A percentile compares a stretch with the other conserved stretches of the same genome.
Evolutionary conservation across 1,140 invertebrate genomes (phyloP).

Genomic region (Marisa cornuarietis): DNA sequence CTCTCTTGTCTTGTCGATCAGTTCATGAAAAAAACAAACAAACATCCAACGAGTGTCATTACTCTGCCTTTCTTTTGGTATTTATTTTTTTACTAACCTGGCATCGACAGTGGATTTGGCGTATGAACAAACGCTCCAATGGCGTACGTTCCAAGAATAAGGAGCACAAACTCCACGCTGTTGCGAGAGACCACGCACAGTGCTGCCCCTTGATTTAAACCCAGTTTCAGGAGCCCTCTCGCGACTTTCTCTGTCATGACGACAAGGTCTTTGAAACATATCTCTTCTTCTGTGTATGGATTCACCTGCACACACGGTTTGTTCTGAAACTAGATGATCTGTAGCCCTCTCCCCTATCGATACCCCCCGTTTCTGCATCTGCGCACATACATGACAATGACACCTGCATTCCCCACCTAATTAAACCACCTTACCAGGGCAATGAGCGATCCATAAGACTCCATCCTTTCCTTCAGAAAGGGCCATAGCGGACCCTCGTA

Average conservation of each 20-base stretch:
- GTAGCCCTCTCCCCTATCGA: too few species aligned
- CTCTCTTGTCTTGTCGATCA: too few species aligned
- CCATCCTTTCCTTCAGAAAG: background rate
- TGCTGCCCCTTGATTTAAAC: background rate
- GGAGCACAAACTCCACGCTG: constrained; percentile 1
- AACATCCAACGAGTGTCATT: too few species aligned
- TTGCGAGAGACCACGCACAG: background rate
- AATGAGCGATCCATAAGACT: background rate
- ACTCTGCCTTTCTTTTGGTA: background rate
- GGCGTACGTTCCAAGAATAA: background rate
- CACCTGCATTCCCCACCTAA: too few species aligned
- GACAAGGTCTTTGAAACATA: background rate
- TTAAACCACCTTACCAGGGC: background rate
- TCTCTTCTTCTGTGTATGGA: background rate
- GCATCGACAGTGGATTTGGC: background rate
- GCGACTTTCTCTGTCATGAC: background rate
- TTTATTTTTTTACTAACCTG: background rate
- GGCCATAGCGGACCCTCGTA: background rate
- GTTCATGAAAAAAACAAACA: too few species aligned
- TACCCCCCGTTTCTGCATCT: too few species aligned
- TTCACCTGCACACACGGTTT: background rate
- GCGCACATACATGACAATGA: too few species aligned
- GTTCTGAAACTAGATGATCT: too few species aligned
- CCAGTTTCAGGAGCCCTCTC: background rate
- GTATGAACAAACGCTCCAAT: background rate